Evolutionary conservation across 1,140 invertebrate species (phyloP).

Genomic region (Cylas formicarius): DNA sequence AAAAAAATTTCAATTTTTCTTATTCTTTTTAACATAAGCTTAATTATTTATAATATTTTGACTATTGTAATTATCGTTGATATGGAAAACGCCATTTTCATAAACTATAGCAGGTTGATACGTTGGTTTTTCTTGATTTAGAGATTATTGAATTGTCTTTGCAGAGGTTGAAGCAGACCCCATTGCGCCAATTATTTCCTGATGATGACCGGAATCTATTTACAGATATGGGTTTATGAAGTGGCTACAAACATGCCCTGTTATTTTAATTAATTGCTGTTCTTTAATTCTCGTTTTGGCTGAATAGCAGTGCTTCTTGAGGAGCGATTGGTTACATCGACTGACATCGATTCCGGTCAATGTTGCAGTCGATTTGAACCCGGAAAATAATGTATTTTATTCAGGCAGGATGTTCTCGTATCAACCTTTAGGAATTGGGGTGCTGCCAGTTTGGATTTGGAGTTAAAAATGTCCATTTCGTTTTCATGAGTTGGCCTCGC

Average conservation of each 20-base stretch:
- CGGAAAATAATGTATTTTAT: conserved; percentile 9
- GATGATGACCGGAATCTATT: conserved; percentile 7
- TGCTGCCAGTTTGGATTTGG: conserved; percentile 13
- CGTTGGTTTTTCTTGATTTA: too few species aligned
- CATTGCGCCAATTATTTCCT: too few species aligned
- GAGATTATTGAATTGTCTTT: too few species aligned
- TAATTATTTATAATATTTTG: too few species aligned
- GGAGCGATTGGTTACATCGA: conserved; percentile 18
- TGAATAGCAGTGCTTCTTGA: conserved; percentile 16
- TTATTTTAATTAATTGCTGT: conserved; percentile 26
- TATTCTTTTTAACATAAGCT: too few species aligned
- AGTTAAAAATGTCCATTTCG: conserved; percentile 11
- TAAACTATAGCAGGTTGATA: too few species aligned
- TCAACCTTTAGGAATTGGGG: conserved; percentile 3
- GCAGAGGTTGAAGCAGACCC: too few species aligned
- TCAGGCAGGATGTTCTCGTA: conserved; percentile 13
- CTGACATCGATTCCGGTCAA: conserved; percentile 2
- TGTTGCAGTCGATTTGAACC: conserved; percentile 6
- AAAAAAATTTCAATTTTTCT: too few species aligned
- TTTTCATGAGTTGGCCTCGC: conserved; percentile 5
- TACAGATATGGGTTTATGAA: conserved; percentile 26
- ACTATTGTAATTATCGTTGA: too few species aligned
- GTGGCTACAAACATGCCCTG: conserved; percentile 18
- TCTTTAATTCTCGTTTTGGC: conserved; percentile 22
- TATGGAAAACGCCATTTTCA: too few species aligned